phyloP scores from a whole-genome alignment of 2,888 invertebrate species.

The Cyclophora punctaria region DNA sequence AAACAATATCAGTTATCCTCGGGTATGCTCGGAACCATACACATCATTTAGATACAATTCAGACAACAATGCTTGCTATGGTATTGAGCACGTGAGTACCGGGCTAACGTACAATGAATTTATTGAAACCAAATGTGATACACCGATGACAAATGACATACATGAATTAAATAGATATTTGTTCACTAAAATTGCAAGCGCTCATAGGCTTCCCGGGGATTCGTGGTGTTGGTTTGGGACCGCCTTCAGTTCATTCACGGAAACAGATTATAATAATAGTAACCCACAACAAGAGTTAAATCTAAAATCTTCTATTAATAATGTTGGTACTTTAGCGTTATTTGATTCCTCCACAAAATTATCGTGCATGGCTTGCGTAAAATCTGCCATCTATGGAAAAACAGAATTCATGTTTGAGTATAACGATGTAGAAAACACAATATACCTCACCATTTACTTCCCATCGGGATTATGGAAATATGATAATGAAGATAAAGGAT shows the following conservation, averaged over 20 bases:
- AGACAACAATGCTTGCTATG: slow-evolving; percentile 50
- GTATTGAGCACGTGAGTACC: slow-evolving; percentile 39
- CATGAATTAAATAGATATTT: slow-evolving; percentile 40
- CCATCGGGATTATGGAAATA: slow-evolving; percentile 72
- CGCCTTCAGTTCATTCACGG: slow-evolving; percentile 2
- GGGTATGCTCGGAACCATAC: slow-evolving; percentile 54
- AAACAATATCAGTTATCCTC: slow-evolving; percentile 46
- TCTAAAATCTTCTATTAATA: slow-evolving; percentile 44
- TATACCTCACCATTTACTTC: slow-evolving; percentile 72
- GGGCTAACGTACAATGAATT: slow-evolving; percentile 41
- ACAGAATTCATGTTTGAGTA: slow-evolving; percentile 54
- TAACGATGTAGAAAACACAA: slow-evolving; percentile 32
- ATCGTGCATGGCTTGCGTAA: slow-evolving; percentile 59
- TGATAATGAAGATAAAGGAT: slow-evolving; percentile 54
- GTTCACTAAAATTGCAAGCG: slow-evolving; percentile 47
- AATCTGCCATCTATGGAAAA: slow-evolving; percentile 36
- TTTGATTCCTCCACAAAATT: slow-evolving; percentile 28
- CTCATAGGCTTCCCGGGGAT: slow-evolving; percentile 29
- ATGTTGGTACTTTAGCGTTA: slow-evolving; percentile 37
- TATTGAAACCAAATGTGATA: slow-evolving; percentile 34
- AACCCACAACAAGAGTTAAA: slow-evolving; percentile 5
- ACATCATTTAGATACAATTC: slow-evolving; percentile 47
- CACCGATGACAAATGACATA: slow-evolving; percentile 37
- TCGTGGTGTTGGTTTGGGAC: slow-evolving; percentile 54
- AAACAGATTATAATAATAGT: slow-evolving; percentile 4